These are phyloP conservation scores for Hyperoplus immaculatus DNA, from an alignment of 2,797 vertebrate genomes.

Conservation along the genomic window DNA sequence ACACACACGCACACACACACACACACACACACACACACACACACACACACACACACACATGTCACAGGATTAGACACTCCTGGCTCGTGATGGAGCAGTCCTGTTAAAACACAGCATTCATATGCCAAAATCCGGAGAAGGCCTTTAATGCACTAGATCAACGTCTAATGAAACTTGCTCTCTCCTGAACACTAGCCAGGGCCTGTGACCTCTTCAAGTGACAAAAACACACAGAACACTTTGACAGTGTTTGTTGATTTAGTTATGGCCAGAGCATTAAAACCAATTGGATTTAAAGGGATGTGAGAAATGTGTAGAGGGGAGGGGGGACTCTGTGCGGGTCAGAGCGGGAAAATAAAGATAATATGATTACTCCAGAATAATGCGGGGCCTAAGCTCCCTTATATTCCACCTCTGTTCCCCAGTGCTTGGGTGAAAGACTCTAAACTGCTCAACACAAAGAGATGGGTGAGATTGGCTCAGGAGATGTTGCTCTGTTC, in stretches of 20 bases:
- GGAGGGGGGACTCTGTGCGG: constrained; percentile 40
- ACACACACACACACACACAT: constrained; percentile 16
- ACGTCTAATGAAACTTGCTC: constrained; percentile 24
- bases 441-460: constrained; percentile 72
- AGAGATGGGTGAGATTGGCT: constrained; percentile 71
- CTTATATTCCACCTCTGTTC: constrained; percentile 54
- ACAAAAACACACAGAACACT: constrained; percentile 39
- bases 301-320: constrained; percentile 58
- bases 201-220: constrained; percentile 49
- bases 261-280: constrained; percentile 57
- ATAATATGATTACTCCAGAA: constrained; percentile 77
- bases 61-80: constrained; percentile 61
- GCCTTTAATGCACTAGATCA: constrained; percentile 40
- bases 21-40: constrained; percentile 18
- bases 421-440: constrained; percentile 47
- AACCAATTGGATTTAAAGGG: constrained; percentile 70
- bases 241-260: constrained; percentile 54
- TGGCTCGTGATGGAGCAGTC: constrained; percentile 43
- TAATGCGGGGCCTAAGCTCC: constrained; percentile 61
- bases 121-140: constrained; percentile 48
- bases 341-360: constrained; percentile 63
- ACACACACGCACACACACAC: constrained; percentile 3
- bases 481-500: constrained; percentile 54
- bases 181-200: constrained; percentile 19
- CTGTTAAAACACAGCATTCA: constrained; percentile 22